Conservation (phyloP, 2,888 invertebrate genomes). For the Dasysyrphus tricinctus region DNA sequence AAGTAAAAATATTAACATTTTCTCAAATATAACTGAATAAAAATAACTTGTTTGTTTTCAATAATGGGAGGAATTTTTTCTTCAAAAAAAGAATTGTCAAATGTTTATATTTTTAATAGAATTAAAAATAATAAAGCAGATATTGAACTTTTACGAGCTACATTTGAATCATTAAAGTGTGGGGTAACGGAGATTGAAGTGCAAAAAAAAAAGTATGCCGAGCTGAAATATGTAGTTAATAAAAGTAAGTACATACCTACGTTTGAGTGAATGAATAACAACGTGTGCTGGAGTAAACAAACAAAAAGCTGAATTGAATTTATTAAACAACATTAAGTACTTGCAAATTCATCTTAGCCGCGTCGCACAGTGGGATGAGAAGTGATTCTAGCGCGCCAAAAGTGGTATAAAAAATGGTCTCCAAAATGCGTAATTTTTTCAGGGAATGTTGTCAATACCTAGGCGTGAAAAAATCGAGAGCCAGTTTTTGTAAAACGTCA, state of each 20-base stretch:
- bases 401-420: no score
- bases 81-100: neutral
- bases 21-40: neutral
- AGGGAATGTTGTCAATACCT: no score
- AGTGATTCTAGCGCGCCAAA: no score
- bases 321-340: no score
- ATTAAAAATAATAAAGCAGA: constrained; percentile 30
- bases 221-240: neutral
- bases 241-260: constrained; percentile 1
- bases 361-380: no score
- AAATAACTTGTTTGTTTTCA: neutral
- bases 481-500: no score
- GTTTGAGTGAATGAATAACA: no score
- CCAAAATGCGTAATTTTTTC: no score
- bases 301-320: no score
- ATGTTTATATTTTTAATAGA: constrained; percentile 50
- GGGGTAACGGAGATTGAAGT: constrained; percentile 7
- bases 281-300: no score
- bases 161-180: constrained; percentile 20
- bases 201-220: neutral
- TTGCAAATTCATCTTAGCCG: no score
- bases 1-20: neutral
- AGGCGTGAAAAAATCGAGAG: no score
- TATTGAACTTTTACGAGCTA: constrained; percentile 2
- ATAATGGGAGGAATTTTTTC: neutral